These are phyloP conservation scores for Aphaenogaster rudis DNA, from an alignment of 1,140 invertebrate genomes.

Conservation along the genomic window DNA sequence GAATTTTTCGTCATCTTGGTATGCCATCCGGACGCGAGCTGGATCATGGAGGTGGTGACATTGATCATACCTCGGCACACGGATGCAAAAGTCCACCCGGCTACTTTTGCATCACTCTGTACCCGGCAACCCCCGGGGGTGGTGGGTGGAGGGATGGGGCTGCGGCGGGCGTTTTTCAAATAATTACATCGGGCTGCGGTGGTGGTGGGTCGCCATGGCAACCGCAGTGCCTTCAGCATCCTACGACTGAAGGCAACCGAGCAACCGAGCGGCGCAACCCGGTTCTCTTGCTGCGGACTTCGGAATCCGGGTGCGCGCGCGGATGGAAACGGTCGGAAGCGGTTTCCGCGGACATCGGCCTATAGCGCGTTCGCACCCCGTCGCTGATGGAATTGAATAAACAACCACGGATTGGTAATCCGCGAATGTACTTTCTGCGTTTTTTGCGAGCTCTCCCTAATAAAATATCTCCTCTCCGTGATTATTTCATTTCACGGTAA, in stretches of 20 bases:
- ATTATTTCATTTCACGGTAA: constrained; percentile 50
- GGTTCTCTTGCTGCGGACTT: constrained; percentile 74
- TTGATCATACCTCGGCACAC: constrained; percentile 33
- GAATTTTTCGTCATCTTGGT: not conserved
- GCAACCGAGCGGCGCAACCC: constrained; percentile 80
- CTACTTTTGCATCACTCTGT: constrained; percentile 83
- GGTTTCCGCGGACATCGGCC: constrained; percentile 70
- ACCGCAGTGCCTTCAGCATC: constrained; percentile 85
- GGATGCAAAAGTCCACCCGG: constrained; percentile 69
- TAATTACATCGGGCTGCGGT: constrained; percentile 86
- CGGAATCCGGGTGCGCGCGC: constrained; percentile 60
- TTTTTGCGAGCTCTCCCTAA: constrained; percentile 1
- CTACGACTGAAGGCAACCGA: constrained; percentile 83
- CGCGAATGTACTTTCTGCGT: constrained; percentile 43
- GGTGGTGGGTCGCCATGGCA: constrained; percentile 85
- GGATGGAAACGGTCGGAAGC: constrained; percentile 70
- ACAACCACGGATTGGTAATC: constrained; percentile 55
- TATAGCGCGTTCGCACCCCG: constrained; percentile 37
- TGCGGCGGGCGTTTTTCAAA: constrained; percentile 86
- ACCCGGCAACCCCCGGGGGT: constrained; percentile 69
- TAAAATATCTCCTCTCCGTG: constrained; percentile 34
- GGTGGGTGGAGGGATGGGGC: constrained; percentile 70
- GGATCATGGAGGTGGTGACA: not conserved
- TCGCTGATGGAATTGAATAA: constrained; percentile 44
- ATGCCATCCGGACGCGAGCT: not conserved